Base-by-base conservation (phyloP, 2,797 vertebrate genomes). In the Euthynnus affinis region DNA sequence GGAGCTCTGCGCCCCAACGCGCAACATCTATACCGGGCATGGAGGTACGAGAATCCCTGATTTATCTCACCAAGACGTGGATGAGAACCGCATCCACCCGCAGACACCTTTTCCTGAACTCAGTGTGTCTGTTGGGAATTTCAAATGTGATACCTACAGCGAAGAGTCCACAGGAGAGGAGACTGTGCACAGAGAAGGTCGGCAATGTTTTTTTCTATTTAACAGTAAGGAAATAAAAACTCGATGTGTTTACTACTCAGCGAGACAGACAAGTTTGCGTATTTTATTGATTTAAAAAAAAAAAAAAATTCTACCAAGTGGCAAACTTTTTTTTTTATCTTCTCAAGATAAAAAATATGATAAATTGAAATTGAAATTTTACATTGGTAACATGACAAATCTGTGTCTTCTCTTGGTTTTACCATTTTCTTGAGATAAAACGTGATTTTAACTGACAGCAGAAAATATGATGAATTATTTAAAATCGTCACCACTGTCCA, bases 141-240 rank as follows among this genome's bases (percentile, higher is more conserved):
- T 75, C 57, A 78, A 72, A 66, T 15, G 85, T 9, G 86, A 87
- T 13, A 62, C 76, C n/a, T 74, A 55, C 71, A 80, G 74, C 17
- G 87, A 92, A 53, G 89, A 92, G 40, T 78, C 81, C 22, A 81
- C 86, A 9, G 81, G 77, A 67, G 86, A 89, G 68, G 90, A 92
- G 27, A 52, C 67, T 0, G 78, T 88, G 63, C 80, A 37, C 59
- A 76, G 63, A 84, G 76, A 84, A 81, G 89, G 94, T 95, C 81
- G 79, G 62, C 2, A n/a, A n/a, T 17, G 2, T 0, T 48, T 25
- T 9, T 18, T 27, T 29, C 8, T 10, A 4, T 12, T 37, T 10
- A 9, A 7, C 9, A 44, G 32, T 8, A 14, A 14, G 1, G 3
- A n/a, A 13, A 5, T 18, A 13, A 34, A 20, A 25, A 42, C 6